Base-by-base conservation (phyloP, 2,113 vertebrate species). In the Phylloscopus whistleri region DNA sequence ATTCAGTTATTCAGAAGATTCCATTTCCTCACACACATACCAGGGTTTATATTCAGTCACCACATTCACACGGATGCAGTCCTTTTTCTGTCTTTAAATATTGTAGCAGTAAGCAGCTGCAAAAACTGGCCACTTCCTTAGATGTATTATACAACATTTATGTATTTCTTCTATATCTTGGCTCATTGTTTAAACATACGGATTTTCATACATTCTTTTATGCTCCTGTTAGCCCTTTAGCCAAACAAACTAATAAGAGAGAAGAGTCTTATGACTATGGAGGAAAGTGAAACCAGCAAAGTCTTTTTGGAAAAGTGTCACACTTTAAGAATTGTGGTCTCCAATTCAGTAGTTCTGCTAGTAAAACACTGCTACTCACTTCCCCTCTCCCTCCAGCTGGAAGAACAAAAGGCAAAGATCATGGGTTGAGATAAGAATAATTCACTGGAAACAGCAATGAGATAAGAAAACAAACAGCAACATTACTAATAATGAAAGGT, bases 1-100 rank as follows among this genome's bases (percentile, higher is more conserved):
- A 68, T 18, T 62, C 37, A 35, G 17, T 37, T 80, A 37, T 55
- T 89, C 7, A 62, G 27, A 83, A 77, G 6, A 28, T 41, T 3
- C 2, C 14, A 8, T 49, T 82, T 75, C 17, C 55, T 8, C 3
- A 37, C 2, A 31, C 6, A 19, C 1, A 46, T 2, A 14, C 4
- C 28, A 3, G 19, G 5, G 3, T 26, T 79, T 60, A 35, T 48
- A 58, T 49, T 74, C 70, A 63, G 22, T 18, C 31, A 78, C 7
- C 12, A 78, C 19, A 58, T 30, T 70, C 46, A 69, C 51, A 72
- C 6, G 53, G 43, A 79, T 75, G 6, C 22, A 56, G 33, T 41
- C 20, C 7, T 73, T 62, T 64, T 53, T 20, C 46, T 64, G 18
- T 62, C 74, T 18, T 81, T 17, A 62, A 58, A n/a, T 48, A 62